phyloP scores from a whole-genome alignment of 2,888 invertebrate genomes.

The Trichopria drosophilae region DNA sequence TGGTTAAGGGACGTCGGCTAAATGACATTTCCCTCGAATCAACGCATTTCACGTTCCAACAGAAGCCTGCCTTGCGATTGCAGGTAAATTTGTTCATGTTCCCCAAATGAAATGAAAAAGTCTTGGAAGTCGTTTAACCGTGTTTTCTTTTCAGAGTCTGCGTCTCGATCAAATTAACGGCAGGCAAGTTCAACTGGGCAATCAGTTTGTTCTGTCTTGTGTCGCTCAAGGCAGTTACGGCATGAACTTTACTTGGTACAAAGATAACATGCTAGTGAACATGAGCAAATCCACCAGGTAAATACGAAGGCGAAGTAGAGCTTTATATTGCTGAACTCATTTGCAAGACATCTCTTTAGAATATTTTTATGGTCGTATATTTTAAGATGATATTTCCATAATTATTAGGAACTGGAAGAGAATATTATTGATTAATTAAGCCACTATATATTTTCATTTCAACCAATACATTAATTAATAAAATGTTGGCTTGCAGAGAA shows the following conservation, averaged over 20 bases:
- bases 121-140: no score
- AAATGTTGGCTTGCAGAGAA: slow-evolving; percentile 41
- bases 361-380: no score
- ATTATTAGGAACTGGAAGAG: background rate
- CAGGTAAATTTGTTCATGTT: slow-evolving; percentile 64
- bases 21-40: slow-evolving; percentile 67
- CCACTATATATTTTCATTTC: background rate
- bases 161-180: slow-evolving; percentile 51
- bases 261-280: slow-evolving; percentile 76
- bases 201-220: slow-evolving; percentile 78
- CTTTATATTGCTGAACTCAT: background rate
- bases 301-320: slow-evolving; percentile 29
- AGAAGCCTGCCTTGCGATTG: slow-evolving; percentile 71
- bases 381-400: no score
- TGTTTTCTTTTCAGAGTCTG: slow-evolving; percentile 50
- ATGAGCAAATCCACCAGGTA: slow-evolving; percentile 75
- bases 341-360: slow-evolving; percentile 4
- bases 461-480: background rate
- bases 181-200: slow-evolving; percentile 67
- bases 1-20: slow-evolving; percentile 66
- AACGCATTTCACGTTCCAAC: slow-evolving; percentile 70
- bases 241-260: slow-evolving; percentile 79
- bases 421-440: background rate
- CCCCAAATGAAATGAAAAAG: no score
- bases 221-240: slow-evolving; percentile 76